Evolutionary conservation across 2,113 vertebrate species (phyloP).

Genomic region (Actenoides hombroni): DNA sequence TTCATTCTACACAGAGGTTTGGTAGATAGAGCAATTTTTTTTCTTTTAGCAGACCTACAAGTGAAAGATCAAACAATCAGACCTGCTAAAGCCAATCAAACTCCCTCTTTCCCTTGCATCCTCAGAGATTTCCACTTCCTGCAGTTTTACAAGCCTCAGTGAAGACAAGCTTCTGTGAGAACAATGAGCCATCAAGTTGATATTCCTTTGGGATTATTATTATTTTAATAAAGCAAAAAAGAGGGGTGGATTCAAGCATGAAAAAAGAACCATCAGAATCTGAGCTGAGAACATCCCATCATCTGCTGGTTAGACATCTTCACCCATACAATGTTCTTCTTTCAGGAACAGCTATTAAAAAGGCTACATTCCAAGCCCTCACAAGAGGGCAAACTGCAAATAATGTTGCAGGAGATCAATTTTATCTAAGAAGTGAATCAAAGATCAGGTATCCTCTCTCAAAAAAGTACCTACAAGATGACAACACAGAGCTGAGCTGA

Average conservation of each 20-base stretch:
- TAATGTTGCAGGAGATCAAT: not conserved
- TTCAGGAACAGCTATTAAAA: not conserved
- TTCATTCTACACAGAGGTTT: not conserved
- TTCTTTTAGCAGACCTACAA: not conserved
- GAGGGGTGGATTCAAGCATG: not conserved
- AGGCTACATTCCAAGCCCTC: not conserved
- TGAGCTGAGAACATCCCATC: not conserved
- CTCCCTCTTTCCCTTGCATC: not conserved
- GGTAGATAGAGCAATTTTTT: not conserved
- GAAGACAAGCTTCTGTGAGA: not conserved
- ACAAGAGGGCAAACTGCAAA: not conserved
- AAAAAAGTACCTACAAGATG: not conserved
- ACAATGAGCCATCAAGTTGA: not conserved
- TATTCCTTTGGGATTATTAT: not conserved
- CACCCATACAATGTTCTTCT: not conserved
- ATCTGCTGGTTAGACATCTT: not conserved
- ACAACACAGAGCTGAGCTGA: not conserved
- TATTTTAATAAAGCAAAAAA: not conserved
- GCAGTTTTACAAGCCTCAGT: not conserved
- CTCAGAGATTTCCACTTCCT: not conserved
- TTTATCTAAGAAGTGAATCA: not conserved
- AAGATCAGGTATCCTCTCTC: not conserved
- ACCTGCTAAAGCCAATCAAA: not conserved
- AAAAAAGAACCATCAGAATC: not conserved
- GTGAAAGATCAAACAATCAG: not conserved